Percentiles rank a stretch among this genome's conserved stretches.
phyloP scores from a whole-genome alignment of 1,140 invertebrate species.

The Chironomus striatipennis region DNA sequence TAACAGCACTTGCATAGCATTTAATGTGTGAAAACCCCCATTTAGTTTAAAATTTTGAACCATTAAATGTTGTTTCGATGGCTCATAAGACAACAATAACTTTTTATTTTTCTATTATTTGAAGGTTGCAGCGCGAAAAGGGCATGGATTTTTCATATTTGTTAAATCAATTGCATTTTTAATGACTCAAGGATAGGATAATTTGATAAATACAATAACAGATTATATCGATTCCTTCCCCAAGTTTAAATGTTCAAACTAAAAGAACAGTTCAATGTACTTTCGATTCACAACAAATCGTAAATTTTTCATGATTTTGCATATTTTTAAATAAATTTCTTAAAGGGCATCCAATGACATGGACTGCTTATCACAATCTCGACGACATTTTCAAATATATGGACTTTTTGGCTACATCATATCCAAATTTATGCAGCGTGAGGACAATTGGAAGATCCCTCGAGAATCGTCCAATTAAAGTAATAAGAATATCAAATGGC shows the following conservation, averaged over 20 bases:
- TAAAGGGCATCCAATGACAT: slow-evolving; percentile 68
- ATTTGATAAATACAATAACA: too few species aligned
- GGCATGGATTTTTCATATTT: neutral
- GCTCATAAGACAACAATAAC: neutral
- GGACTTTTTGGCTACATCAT: slow-evolving; percentile 62
- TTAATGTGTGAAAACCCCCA: too few species aligned
- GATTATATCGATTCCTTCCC: too few species aligned
- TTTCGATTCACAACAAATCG: neutral
- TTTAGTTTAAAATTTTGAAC: too few species aligned
- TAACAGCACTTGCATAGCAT: too few species aligned
- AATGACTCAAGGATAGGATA: too few species aligned
- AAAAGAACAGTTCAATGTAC: neutral
- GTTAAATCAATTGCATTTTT: neutral
- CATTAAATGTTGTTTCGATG: neutral
- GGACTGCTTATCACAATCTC: slow-evolving; percentile 68
- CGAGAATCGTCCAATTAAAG: slow-evolving; percentile 63
- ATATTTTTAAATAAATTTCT: neutral
- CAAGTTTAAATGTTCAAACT: too few species aligned
- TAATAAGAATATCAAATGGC: slow-evolving; percentile 59
- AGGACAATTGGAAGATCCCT: slow-evolving; percentile 65
- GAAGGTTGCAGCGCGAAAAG: neutral
- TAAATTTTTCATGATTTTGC: neutral
- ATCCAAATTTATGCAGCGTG: slow-evolving; percentile 58
- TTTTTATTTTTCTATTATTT: neutral
- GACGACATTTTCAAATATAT: slow-evolving; percentile 63